Evolutionary conservation across 2,113 vertebrate species (phyloP), one percentile per base, ranked within the genome.

Genomic region (Heterotilapia buettikoferi): DNA sequence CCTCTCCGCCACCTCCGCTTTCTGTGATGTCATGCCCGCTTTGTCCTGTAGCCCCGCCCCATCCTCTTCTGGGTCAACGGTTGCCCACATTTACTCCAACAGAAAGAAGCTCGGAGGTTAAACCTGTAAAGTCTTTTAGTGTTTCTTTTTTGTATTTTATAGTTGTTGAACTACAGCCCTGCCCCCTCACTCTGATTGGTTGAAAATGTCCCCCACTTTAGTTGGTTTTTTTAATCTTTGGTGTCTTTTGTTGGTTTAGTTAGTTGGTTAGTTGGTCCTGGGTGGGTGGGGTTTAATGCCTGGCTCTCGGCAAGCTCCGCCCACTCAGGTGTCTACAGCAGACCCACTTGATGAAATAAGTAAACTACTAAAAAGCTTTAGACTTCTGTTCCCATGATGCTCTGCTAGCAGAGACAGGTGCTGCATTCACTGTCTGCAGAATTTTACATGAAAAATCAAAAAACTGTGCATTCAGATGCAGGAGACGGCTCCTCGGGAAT

Each of bases 11-110:
- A 80, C 84, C 18, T 43, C 54, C 1, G 82, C 87, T 98, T 96
- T 96, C 96, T 97, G 96, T 98, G 97, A 93, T 95, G 96, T 98
- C 96, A 96, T 96, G 96, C 97, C 97, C 95, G 97, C 96, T 96
- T 96, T 89, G 94, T 97, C 95, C 96, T 90, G 92, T 96, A 95
- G 90, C 93, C 86, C 87, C 76, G 6, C 85, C 82, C 61, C 50
- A 21, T 16, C 40, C 16, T 19, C 43, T 31, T 47, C 71, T 78
- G 29, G 85, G 71, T 87, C 56, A 40, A 52, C 56, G 8, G 19
- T 90, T 52, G 13, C 24, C 56, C 43, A 9, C 12, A 31, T 78
- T 78, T 78, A 31, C 43, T 31, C 71, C 71, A 31, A 6, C 71
- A 31, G 45, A 78, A 29, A 76, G 71, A 78, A 31, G 71, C 43